phyloP scores from a whole-genome alignment of 2,888 invertebrate genomes.

The Drepana falcataria region DNA sequence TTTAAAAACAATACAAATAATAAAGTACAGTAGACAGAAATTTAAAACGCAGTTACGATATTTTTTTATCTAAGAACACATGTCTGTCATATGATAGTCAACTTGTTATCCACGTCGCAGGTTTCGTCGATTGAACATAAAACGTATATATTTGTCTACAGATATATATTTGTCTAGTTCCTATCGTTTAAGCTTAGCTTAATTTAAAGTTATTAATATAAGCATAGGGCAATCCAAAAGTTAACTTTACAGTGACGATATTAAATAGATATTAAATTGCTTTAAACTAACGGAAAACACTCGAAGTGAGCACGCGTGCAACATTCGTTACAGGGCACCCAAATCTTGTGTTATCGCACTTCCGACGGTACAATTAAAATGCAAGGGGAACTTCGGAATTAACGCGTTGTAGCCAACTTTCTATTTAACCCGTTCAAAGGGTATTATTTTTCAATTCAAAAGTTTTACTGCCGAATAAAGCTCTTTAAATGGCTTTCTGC shows the following conservation, averaged over 20 bases:
- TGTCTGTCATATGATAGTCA: too few relatives aligned
- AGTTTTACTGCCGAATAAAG: background rate
- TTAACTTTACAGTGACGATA: slow-evolving; percentile 20
- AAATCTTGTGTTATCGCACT: slow-evolving; percentile 72
- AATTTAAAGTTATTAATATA: too few relatives aligned
- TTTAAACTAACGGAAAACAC: slow-evolving; percentile 50
- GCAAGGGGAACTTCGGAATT: slow-evolving; percentile 61
- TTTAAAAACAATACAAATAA: too few relatives aligned
- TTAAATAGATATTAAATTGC: slow-evolving; percentile 35
- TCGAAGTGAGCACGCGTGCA: slow-evolving; percentile 61
- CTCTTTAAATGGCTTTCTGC: background rate
- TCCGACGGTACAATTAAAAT: slow-evolving; percentile 70
- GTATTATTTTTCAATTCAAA: background rate
- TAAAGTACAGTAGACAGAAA: too few relatives aligned
- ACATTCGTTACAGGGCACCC: slow-evolving; percentile 73
- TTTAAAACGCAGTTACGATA: too few relatives aligned
- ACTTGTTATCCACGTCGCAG: too few relatives aligned
- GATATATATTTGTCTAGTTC: too few relatives aligned
- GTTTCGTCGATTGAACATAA: too few relatives aligned
- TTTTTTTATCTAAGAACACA: too few relatives aligned
- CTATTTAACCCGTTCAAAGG: slow-evolving; percentile 31
- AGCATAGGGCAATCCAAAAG: too few relatives aligned
- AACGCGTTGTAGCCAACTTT: slow-evolving; percentile 43
- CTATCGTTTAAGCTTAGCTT: too few relatives aligned
- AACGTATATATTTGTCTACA: too few relatives aligned